Conservation (phyloP, 2,797 vertebrate genomes). For the Thamnophis elegans region DNA sequence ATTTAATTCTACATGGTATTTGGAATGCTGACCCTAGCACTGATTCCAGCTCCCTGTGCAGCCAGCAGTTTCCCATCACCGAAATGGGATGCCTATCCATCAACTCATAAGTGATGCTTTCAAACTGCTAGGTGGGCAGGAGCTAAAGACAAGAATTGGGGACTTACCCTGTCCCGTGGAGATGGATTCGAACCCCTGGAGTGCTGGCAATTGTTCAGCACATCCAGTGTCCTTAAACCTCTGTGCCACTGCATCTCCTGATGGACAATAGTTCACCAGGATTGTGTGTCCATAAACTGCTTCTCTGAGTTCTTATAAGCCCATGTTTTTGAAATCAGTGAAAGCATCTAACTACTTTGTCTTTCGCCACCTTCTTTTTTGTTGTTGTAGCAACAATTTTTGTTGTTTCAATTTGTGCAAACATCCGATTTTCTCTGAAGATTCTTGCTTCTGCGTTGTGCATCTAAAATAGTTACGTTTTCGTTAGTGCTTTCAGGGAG, state of each 20-base stretch:
- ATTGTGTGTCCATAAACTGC: not conserved
- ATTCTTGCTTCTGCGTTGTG: not conserved
- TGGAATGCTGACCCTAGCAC: too few relatives aligned
- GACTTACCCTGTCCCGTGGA: not conserved
- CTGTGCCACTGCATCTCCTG: not conserved
- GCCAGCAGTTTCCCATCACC: too few relatives aligned
- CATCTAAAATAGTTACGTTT: not conserved
- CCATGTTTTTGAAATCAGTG: not conserved
- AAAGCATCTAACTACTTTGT: not conserved
- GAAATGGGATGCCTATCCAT: not conserved
- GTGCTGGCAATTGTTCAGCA: not conserved
- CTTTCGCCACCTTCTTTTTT: not conserved
- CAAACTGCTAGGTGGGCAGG: not conserved
- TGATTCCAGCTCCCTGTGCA: too few relatives aligned
- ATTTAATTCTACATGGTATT: too few relatives aligned
- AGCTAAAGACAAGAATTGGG: not conserved
- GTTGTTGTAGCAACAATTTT: too few relatives aligned
- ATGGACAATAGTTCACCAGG: not conserved
- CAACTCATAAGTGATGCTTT: not conserved
- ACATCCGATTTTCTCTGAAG: not conserved
- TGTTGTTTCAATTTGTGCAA: not conserved
- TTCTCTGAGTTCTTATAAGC: not conserved
- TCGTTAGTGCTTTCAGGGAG: not conserved
- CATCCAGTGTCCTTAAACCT: not conserved
- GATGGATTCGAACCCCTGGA: fast-evolving